These are phyloP conservation scores for Silurus aristotelis DNA, from an alignment of 2,797 vertebrate genomes.

Conservation along the genomic window DNA sequence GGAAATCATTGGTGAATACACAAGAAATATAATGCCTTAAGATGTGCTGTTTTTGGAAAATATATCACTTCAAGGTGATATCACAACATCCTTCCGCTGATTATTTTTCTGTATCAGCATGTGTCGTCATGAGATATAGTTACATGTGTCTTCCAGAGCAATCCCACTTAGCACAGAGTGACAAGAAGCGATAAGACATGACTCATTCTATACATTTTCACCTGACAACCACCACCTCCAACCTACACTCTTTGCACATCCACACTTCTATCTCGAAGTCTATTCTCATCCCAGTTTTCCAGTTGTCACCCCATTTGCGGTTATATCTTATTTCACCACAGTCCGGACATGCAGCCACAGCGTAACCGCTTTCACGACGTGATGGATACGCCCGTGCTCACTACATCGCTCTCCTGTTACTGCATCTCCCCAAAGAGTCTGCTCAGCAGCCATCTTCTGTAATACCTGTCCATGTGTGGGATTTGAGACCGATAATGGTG, in stretches of 20 bases:
- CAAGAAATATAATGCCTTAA: background rate
- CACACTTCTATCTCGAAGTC: constrained; percentile 16
- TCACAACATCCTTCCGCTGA: background rate
- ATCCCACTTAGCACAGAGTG: background rate
- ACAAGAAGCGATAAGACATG: background rate
- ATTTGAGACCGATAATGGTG: constrained; percentile 38
- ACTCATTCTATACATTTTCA: background rate
- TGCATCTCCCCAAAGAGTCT: constrained; percentile 43
- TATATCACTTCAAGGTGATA: background rate
- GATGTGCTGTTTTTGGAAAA: background rate
- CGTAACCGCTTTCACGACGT: constrained; percentile 21
- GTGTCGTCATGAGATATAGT: background rate
- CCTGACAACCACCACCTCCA: background rate
- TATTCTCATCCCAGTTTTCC: constrained; percentile 14
- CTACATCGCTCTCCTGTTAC: constrained; percentile 40
- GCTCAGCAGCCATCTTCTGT: constrained; percentile 44
- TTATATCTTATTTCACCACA: constrained; percentile 41
- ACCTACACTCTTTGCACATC: constrained; percentile 11
- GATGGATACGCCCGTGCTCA: constrained; percentile 23
- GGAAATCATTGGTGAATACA: background rate
- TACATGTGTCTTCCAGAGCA: background rate
- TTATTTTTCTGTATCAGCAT: background rate
- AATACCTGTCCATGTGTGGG: constrained; percentile 44
- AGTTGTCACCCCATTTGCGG: constrained; percentile 36
- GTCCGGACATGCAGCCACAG: constrained; percentile 32